These are phyloP conservation scores for Enteromius unitaeniatus DNA, from an alignment of 2,797 vertebrate genomes.

Conservation along the genomic window DNA sequence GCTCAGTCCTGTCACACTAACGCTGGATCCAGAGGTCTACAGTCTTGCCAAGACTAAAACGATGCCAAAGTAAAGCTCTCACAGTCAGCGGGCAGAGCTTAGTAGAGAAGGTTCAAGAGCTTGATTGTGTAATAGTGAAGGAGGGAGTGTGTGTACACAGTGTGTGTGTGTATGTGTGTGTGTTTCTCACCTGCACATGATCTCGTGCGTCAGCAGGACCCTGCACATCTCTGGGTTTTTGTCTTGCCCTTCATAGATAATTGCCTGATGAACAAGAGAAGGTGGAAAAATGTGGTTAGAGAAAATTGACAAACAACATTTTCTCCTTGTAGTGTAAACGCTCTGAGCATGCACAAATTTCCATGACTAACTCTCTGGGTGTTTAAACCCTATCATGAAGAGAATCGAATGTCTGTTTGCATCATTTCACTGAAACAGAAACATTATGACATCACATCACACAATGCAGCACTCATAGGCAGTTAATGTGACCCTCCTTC, in stretches of 20 bases:
- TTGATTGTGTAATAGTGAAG: conserved; percentile 55
- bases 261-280: conserved; percentile 77
- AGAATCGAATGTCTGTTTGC: conserved; percentile 39
- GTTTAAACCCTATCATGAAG: conserved; percentile 39
- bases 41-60: conserved; percentile 34
- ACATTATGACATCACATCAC: conserved; percentile 51
- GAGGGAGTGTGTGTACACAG: conserved; percentile 21
- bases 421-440: conserved; percentile 48
- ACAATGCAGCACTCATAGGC: conserved; percentile 35
- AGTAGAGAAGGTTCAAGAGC: conserved; percentile 49
- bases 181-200: conserved; percentile 93
- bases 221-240: conserved; percentile 99
- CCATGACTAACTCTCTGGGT: conserved; percentile 40
- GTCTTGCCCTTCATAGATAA: conserved; percentile 98
- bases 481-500: conserved; percentile 48
- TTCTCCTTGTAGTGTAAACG: conserved; percentile 2
- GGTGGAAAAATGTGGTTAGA: conserved; percentile 35
- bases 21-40: conserved; percentile 32
- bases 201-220: conserved; percentile 98
- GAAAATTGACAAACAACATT: conserved; percentile 28
- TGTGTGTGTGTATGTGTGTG: conserved; percentile 6
- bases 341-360: conserved; percentile 26
- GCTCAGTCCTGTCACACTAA: conserved; percentile 41
- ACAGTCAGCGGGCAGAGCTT: conserved; percentile 24
- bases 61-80: conserved; percentile 54